Evolutionary conservation across 2,797 vertebrate genomes (phyloP).

Genomic region (Falco columbarius): DNA sequence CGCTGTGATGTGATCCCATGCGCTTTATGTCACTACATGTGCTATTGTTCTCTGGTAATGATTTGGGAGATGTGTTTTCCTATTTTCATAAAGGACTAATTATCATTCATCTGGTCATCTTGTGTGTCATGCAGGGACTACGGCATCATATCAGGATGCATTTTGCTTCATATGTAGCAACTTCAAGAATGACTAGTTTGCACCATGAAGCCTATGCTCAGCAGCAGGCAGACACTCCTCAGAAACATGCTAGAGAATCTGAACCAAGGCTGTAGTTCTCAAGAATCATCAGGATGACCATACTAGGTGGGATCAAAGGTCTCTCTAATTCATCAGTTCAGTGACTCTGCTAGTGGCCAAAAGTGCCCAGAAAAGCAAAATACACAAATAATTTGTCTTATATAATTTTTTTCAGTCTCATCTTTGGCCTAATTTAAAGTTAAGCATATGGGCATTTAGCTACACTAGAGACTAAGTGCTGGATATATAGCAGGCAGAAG

Average conservation of each 20-base stretch:
- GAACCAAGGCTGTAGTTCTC: not conserved
- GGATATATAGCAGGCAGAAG: not conserved
- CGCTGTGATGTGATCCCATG: constrained; percentile 65
- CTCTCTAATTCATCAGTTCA: not conserved
- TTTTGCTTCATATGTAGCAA: rapidly evolving
- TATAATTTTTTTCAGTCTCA: not conserved
- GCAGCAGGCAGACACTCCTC: not conserved
- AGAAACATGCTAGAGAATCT: not conserved
- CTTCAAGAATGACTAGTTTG: not conserved
- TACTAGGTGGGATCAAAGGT: not conserved
- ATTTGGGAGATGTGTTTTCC: constrained; percentile 11
- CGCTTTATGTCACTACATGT: constrained; percentile 59
- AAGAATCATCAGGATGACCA: not conserved
- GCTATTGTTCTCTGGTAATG: not conserved
- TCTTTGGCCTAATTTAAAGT: not conserved
- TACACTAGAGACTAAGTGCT: not conserved
- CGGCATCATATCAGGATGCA: not conserved
- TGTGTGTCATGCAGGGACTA: not conserved
- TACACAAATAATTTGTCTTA: not conserved
- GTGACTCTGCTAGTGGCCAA: not conserved
- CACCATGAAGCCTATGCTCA: not conserved
- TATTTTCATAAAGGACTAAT: not conserved
- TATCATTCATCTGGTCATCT: not conserved
- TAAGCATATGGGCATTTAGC: not conserved
- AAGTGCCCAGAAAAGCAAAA: not conserved